Conservation (phyloP, 2,797 vertebrate species). For the Micromesistius poutassou region DNA sequence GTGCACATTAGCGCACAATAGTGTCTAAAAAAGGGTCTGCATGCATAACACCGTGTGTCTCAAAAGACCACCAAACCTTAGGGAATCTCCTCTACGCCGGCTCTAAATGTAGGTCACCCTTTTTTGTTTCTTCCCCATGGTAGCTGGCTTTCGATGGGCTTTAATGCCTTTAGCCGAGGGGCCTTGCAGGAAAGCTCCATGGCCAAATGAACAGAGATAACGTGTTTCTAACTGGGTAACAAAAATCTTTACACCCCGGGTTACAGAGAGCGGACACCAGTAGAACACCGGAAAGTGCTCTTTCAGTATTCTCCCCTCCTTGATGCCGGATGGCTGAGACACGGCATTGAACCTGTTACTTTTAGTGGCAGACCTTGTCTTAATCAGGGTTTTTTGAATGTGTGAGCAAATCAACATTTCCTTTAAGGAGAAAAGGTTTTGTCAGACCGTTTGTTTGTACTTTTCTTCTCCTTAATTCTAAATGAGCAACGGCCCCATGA, state of each 20-base stretch:
- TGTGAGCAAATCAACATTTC: constrained; percentile 27
- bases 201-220: background rate
- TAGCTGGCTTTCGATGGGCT: constrained; percentile 12
- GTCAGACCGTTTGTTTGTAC: constrained; percentile 35
- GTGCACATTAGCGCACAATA: constrained; percentile 20
- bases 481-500: constrained; percentile 32
- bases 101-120: constrained; percentile 32
- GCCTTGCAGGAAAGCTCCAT: constrained; percentile 10
- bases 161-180: constrained; percentile 24
- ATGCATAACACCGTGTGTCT: constrained; percentile 4
- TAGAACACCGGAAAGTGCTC: background rate
- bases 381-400: background rate
- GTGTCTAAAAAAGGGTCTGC: background rate
- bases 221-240: background rate
- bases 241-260: too few relatives aligned
- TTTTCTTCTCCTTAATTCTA: constrained; percentile 38
- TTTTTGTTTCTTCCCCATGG: constrained; percentile 16
- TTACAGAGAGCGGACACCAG: background rate
- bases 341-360: background rate
- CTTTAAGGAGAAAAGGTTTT: constrained; percentile 15
- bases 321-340: background rate
- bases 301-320: background rate
- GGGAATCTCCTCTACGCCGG: constrained; percentile 19
- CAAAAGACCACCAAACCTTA: constrained; percentile 9
- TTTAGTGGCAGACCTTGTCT: background rate